Evolutionary conservation across 2,113 vertebrate species (phyloP), one percentile per base, ranked within the genome.

Genomic region (Tachuris rubrigastra): DNA sequence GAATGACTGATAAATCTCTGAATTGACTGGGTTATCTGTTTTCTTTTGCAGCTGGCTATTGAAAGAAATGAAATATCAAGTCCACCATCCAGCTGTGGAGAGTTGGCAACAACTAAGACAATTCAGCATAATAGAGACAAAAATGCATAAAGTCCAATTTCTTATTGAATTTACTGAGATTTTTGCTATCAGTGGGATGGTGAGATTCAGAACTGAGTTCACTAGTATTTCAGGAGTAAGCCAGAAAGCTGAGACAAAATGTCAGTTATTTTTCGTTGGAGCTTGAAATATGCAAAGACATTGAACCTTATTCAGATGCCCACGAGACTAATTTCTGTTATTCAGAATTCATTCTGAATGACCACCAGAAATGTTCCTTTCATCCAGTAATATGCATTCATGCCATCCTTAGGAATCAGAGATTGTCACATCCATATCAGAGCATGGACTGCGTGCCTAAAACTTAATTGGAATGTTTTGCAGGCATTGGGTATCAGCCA

Each of bases 391-490:
- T 78, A 85, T 31, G 67, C 31, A 93, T 93, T 96, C 84, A 91
- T 96, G 71, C 53, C 59, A 93, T 94, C 94, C 81, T 94, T 89
- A 85, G 87, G 91, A 97, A 96, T 68, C 39, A 95, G 42, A 90
- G 87, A 87, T 90, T 92, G 84, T 95, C 93, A 91, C 73, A 78
- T 94, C 58, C 72, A 49, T 96, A 96, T 94, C 85, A 96, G 81
- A 97, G 92, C 47, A 81, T 24, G 72, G 65, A 94, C 44, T 81
- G 23, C 90, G 55, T 72, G 86, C 92, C 85, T 93, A 87, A 95
- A 94, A 95, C 58, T 93, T 87, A 96, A 89, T 73, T 94, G 86
- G 80, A 97, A 97, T 82, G 66, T 95, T 98, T 97, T 97, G 85
- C 78, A 97, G 85, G 62, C 78, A 91, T 30, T 96, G 90, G 71